phyloP scores from a whole-genome alignment of 2,113 vertebrate species.

The Guaruba guarouba region DNA sequence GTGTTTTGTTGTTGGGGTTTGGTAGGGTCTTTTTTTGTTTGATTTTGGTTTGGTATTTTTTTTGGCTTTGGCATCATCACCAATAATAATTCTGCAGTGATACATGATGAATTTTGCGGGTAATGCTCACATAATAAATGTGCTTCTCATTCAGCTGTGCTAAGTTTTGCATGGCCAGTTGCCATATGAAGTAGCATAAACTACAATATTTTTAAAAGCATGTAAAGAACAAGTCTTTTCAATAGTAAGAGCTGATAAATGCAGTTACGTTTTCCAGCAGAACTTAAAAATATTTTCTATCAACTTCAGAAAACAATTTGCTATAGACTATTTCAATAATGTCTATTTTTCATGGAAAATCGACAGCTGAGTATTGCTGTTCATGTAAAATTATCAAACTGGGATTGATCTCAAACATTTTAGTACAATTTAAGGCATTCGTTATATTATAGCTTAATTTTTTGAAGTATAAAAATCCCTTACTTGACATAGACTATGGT shows the following conservation, averaged over 20 bases:
- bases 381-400: neutral
- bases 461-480: neutral
- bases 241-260: neutral
- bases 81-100: neutral
- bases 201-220: neutral
- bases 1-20: neutral
- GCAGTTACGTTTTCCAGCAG: neutral
- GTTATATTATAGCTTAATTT: neutral
- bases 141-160: neutral
- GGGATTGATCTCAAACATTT: neutral
- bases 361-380: neutral
- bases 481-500: neutral
- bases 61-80: neutral
- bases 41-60: neutral
- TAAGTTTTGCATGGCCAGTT: neutral
- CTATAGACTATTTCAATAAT: neutral
- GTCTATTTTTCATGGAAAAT: neutral
- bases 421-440: neutral
- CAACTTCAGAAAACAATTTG: neutral
- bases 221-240: neutral
- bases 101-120: neutral
- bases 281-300: neutral
- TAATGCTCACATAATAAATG: neutral
- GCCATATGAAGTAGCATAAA: neutral
- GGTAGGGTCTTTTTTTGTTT: neutral